A percentile compares a stretch with the other conserved stretches of the same genome.
These are phyloP conservation scores for Lagopus muta DNA, from an alignment of 2,113 vertebrate genomes.

Conservation along the genomic window DNA sequence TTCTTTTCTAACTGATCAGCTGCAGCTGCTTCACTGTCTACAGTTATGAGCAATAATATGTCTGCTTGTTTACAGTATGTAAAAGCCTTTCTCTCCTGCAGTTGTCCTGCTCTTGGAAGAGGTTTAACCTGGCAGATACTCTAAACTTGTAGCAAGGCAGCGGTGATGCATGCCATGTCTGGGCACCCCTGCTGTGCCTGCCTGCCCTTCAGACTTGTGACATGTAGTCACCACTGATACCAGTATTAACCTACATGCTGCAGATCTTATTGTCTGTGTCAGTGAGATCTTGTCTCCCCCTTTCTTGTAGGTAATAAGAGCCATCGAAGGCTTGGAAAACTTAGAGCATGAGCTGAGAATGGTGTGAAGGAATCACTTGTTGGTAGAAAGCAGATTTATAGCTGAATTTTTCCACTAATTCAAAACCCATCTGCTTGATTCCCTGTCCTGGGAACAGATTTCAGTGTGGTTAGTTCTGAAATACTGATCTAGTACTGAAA, in stretches of 20 bases:
- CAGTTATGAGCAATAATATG: background rate
- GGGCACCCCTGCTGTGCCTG: background rate
- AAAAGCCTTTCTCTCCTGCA: background rate
- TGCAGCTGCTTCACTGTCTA: background rate
- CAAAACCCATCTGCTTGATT: background rate
- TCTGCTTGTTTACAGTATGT: background rate
- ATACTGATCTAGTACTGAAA: constrained; percentile 23
- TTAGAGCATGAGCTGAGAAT: background rate
- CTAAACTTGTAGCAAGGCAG: background rate
- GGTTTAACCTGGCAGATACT: background rate
- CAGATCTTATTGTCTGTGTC: background rate
- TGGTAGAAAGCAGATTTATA: background rate
- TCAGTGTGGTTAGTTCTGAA: constrained; percentile 47
- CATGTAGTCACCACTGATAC: accelerated
- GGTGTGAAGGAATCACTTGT: background rate
- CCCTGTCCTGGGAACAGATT: background rate
- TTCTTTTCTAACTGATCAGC: background rate
- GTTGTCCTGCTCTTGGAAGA: background rate
- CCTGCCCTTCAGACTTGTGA: background rate
- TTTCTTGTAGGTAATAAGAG: background rate
- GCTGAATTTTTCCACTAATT: background rate
- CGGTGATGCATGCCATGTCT: accelerated
- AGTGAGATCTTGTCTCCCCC: background rate
- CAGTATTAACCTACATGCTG: background rate
- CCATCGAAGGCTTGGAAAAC: background rate